Percentiles rank a stretch among this genome's conserved stretches.
These are phyloP conservation scores for Acinonyx jubatus DNA, from an alignment of 2,113 vertebrate genomes.

Conservation along the genomic window DNA sequence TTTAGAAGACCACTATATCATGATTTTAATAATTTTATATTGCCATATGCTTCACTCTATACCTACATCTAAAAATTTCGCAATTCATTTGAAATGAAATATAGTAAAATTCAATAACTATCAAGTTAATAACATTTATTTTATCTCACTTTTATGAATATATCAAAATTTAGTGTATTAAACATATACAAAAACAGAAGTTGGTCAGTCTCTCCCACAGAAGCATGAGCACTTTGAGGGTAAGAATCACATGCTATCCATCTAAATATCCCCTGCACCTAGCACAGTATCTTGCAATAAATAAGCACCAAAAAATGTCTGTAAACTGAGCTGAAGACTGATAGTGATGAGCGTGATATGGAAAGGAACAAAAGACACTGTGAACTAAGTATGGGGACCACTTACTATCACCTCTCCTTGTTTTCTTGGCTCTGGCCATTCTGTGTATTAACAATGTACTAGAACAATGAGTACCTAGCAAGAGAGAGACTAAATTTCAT, in stretches of 20 bases:
- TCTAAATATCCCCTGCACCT: background rate
- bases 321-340: background rate
- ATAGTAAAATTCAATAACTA: slow-evolving; percentile 20
- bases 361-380: background rate
- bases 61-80: background rate
- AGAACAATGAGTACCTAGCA: background rate
- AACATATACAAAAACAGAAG: background rate
- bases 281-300: background rate
- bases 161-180: background rate
- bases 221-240: background rate
- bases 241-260: background rate
- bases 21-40: slow-evolving; percentile 43
- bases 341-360: background rate
- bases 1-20: background rate
- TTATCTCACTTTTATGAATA: background rate
- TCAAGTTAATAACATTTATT: background rate
- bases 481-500: background rate
- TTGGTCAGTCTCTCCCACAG: background rate
- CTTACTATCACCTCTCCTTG: background rate
- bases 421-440: background rate
- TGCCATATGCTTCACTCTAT: background rate
- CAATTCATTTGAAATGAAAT: background rate
- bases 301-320: rapidly evolving
- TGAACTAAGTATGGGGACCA: background rate
- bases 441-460: background rate